Percentiles rank a stretch among this genome's conserved stretches.
These are phyloP conservation scores for Odontocolon sp. DNA, from an alignment of 2,888 invertebrate species.

Conservation along the genomic window DNA sequence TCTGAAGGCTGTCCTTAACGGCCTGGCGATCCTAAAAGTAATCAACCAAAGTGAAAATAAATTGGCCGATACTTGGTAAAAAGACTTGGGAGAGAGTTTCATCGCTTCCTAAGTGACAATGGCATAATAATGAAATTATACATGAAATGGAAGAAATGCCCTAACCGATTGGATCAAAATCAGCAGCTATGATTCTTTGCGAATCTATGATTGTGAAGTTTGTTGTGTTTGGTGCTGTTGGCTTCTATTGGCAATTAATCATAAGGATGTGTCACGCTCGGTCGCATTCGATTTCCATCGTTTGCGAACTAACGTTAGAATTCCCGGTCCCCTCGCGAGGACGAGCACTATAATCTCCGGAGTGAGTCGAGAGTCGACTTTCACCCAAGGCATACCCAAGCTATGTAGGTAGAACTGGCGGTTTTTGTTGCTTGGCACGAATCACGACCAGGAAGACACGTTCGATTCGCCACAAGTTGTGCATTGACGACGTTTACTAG, in stretches of 20 bases:
- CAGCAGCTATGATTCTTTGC: conserved; percentile 17
- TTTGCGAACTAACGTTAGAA: conserved; percentile 39
- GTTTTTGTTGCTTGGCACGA: too few relatives aligned
- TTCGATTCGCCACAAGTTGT: conserved; percentile 47
- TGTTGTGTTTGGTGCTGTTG: background rate
- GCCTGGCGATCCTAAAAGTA: conserved; percentile 69
- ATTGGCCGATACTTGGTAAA: background rate
- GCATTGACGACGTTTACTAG: too few relatives aligned
- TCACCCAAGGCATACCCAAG: conserved; percentile 69
- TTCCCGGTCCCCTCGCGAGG: conserved; percentile 4
- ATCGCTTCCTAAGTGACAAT: background rate
- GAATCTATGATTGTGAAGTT: conserved; percentile 12
- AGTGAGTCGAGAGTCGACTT: conserved; percentile 69
- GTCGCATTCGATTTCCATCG: conserved; percentile 69
- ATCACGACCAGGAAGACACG: conserved; percentile 70
- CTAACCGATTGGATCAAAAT: background rate
- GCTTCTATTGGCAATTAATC: conserved; percentile 61
- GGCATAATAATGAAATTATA: conserved; percentile 1
- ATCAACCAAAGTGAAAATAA: background rate
- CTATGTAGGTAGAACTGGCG: too few relatives aligned
- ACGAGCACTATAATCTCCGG: conserved; percentile 64
- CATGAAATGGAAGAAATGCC: conserved; percentile 18
- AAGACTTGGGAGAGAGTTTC: conserved; percentile 38
- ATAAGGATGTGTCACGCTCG: conserved; percentile 49
- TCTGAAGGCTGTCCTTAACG: conserved; percentile 71